A percentile compares a stretch with the other conserved stretches of the same genome.
These are phyloP conservation scores for Peromyscus nudipes DNA, from an alignment of 2,797 vertebrate genomes.

Conservation along the genomic window DNA sequence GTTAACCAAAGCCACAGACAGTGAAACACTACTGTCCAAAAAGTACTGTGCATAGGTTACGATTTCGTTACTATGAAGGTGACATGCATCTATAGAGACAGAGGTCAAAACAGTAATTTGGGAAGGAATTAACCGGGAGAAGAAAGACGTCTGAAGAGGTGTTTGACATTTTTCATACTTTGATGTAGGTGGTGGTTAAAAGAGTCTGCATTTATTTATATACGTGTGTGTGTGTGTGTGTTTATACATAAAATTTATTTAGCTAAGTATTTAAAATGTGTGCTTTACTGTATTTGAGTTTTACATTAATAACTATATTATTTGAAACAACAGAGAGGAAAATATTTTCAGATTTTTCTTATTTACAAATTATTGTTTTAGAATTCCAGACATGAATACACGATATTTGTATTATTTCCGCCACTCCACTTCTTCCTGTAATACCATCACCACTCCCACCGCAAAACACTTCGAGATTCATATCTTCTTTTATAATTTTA, in stretches of 20 bases:
- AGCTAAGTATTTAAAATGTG: background rate
- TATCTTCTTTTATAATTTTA: background rate
- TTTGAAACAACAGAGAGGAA: background rate
- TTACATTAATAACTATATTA: background rate
- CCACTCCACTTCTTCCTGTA: background rate
- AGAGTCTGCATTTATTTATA: background rate
- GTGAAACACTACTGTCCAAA: background rate
- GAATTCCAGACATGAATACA: background rate
- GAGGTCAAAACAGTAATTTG: background rate
- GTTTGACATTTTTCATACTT: background rate
- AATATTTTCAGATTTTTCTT: background rate
- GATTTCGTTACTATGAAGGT: background rate
- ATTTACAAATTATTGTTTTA: background rate
- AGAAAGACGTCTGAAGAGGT: background rate
- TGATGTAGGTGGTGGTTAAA: background rate
- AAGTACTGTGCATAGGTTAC: background rate
- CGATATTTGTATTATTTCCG: background rate
- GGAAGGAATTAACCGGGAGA: background rate
- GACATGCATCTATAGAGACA: background rate
- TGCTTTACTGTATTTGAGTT: background rate
- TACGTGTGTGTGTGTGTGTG: background rate
- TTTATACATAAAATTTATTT: background rate
- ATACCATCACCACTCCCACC: background rate
- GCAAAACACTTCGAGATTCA: background rate
- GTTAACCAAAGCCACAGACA: background rate